Conservation (phyloP, 2,113 vertebrate species). For the Hucho hucho region DNA sequence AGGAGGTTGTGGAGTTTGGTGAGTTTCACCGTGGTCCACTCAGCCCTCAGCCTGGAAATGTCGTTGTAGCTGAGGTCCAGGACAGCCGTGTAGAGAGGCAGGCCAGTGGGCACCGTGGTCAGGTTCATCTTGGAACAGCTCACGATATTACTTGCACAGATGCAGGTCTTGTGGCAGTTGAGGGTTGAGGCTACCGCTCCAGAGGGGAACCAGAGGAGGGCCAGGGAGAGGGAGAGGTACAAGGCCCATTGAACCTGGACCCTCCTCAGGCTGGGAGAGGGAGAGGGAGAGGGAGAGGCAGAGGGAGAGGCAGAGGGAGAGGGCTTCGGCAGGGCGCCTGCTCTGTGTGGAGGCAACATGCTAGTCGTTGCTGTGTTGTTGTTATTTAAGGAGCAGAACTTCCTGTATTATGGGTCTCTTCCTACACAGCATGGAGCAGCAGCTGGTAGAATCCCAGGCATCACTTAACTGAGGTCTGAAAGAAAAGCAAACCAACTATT, state of each 20-base stretch:
- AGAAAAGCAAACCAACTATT: slow-evolving; percentile 18
- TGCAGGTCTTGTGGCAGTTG: slow-evolving; percentile 83
- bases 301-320: slow-evolving; percentile 45
- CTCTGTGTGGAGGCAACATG: slow-evolving; percentile 58
- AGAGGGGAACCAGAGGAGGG: slow-evolving; percentile 51
- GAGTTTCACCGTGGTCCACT: slow-evolving; percentile 83
- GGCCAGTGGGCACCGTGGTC: slow-evolving; percentile 67
- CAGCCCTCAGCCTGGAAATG: slow-evolving; percentile 76
- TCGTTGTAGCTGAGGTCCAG: slow-evolving; percentile 94
- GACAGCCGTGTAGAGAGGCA: slow-evolving; percentile 83
- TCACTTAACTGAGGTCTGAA: slow-evolving; percentile 49
- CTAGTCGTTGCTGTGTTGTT: slow-evolving; percentile 43
- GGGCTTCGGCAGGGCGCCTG: slow-evolving; percentile 45
- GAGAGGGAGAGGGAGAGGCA: slow-evolving; percentile 40
- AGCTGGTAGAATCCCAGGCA: slow-evolving; percentile 47
- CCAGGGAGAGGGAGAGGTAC: slow-evolving; percentile 53
- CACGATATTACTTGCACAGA: slow-evolving; percentile 95
- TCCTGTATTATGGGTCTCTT: slow-evolving; percentile 50
- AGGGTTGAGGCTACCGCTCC: slow-evolving; percentile 50
- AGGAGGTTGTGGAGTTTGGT: slow-evolving; percentile 85
- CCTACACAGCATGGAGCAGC: slow-evolving; percentile 38
- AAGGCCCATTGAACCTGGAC: slow-evolving; percentile 46
- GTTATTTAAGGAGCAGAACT: slow-evolving; percentile 27
- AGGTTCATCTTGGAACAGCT: slow-evolving; percentile 92
- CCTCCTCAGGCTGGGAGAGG: slow-evolving; percentile 52